Evolutionary conservation across 2,888 invertebrate species (phyloP), one percentile per base, ranked within the genome.

Genomic region (Andrena trimmerana): DNA sequence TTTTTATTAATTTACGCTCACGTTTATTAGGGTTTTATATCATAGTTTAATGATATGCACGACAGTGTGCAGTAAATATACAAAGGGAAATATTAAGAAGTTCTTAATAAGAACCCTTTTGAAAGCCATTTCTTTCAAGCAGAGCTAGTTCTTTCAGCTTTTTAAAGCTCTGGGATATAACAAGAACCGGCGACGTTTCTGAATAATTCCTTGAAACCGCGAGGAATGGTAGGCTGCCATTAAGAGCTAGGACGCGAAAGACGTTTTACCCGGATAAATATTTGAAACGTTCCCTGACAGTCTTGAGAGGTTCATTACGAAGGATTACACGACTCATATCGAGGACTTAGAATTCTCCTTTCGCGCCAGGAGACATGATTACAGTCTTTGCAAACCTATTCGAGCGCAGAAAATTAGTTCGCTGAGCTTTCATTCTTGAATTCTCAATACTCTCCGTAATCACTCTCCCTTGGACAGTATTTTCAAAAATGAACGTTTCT

Each of bases 281-380:
- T 92, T 92, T 91, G 90, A 91, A 90, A 87, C 87, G 88, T 87
- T 86, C 86, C 86, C 83, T 86, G 89, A 89, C 90, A 90, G 87
- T 90, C 92, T 91, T 90, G 90, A 90, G 90, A 91, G 89, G 90
- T 92, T 93, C 92, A 92, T 93, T 92, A 93, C 91, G 90, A 67
- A 65, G 92, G 92, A 93, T 93, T 93, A 93, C 91, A 85, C 86
- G 88, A 81, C 90, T 92, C 92, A 92, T 92, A 93, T 92, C 92
- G 92, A 86, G 85, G 92, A 91, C 90, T 92, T 92, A 91, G 90
- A 91, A 91, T 89, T 89, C 91, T 88, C 87, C 85, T 88, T 88
- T 89, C 85, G 81, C 85, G 86, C 84, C 76, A 83, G 81, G 73
- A 83, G 86, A 72, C 87, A 86, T 84, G 90, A 92, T 91, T 90